A percentile compares a stretch with the other conserved stretches of the same genome.
phyloP scores from a whole-genome alignment of 1,140 invertebrate species.

The Tyrophagus putrescentiae region DNA sequence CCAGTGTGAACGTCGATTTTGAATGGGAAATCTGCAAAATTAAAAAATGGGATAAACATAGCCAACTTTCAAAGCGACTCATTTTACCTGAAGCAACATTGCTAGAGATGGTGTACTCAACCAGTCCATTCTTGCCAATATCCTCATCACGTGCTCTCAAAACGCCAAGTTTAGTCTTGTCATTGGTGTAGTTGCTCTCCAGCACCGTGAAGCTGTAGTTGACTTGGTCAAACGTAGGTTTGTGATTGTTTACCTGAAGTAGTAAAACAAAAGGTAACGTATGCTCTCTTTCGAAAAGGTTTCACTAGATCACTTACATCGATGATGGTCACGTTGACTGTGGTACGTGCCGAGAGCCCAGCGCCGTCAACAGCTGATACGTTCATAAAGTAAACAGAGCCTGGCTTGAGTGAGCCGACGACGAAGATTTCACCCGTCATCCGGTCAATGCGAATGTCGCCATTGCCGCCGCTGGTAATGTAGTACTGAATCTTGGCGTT shows the following conservation, averaged over 20 bases:
- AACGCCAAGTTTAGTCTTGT: constrained; percentile 37
- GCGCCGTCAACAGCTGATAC: constrained; percentile 59
- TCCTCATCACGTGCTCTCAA: constrained; percentile 55
- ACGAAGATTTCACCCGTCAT: constrained; percentile 49
- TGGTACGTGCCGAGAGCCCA: constrained; percentile 49
- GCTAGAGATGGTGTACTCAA: constrained; percentile 32
- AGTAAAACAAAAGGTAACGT: constrained; percentile 5
- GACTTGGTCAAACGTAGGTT: constrained; percentile 59
- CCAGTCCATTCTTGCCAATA: constrained; percentile 35
- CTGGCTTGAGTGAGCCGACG: constrained; percentile 53
- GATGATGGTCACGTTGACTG: constrained; percentile 49
- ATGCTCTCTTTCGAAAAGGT: neutral
- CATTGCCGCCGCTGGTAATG: constrained; percentile 27
- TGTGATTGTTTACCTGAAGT: constrained; percentile 51
- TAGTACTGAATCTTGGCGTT: constrained; percentile 33
- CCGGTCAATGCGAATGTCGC: constrained; percentile 24
- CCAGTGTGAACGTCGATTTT: constrained; percentile 54
- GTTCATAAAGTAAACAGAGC: constrained; percentile 58
- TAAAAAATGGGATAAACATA: neutral
- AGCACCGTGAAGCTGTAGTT: constrained; percentile 66
- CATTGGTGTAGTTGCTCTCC: constrained; percentile 49
- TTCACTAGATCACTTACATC: constrained; percentile 41
- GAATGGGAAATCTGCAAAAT: constrained; percentile 44
- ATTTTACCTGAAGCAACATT: constrained; percentile 20
- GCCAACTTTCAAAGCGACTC: neutral